Percentiles rank a stretch among this genome's conserved stretches.
Evolutionary conservation across 1,140 invertebrate species (phyloP).

Genomic region (Probaryconus sp.): DNA sequence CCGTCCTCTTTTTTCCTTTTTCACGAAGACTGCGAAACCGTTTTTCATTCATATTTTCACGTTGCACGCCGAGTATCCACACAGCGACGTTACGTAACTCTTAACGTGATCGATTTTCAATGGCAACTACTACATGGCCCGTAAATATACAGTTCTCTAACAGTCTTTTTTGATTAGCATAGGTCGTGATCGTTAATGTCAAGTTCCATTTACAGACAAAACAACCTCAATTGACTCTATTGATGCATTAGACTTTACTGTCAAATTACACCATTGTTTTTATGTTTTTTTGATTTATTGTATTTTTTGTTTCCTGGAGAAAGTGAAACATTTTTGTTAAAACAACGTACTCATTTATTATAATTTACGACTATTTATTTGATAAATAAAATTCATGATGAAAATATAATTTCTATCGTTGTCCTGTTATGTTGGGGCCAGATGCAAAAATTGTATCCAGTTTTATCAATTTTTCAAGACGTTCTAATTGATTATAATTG

Average conservation of each 20-base stretch:
- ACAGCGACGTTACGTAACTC: slow-evolving; percentile 64
- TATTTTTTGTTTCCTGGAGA: too few species aligned
- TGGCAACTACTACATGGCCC: slow-evolving; percentile 67
- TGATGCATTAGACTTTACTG: slow-evolving; percentile 45
- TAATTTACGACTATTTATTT: too few species aligned
- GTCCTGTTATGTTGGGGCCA: too few species aligned
- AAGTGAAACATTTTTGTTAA: too few species aligned
- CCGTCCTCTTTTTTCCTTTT: slow-evolving; percentile 59
- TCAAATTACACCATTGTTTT: neutral
- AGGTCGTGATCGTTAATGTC: slow-evolving; percentile 63
- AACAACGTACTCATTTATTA: too few species aligned
- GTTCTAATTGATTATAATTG: too few species aligned
- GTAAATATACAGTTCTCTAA: slow-evolving; percentile 62
- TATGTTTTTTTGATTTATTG: neutral
- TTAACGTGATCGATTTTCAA: slow-evolving; percentile 77
- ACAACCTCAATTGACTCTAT: slow-evolving; percentile 54
- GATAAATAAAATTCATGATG: too few species aligned
- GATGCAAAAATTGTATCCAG: too few species aligned
- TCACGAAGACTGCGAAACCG: slow-evolving; percentile 67
- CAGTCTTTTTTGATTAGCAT: slow-evolving; percentile 64
- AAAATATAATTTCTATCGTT: too few species aligned
- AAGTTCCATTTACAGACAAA: slow-evolving; percentile 55
- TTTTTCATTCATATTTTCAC: slow-evolving; percentile 79
- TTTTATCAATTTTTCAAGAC: too few species aligned
- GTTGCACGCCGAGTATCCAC: slow-evolving; percentile 62